Conservation (phyloP, 2,888 invertebrate species). For the Baronia brevicornis region DNA sequence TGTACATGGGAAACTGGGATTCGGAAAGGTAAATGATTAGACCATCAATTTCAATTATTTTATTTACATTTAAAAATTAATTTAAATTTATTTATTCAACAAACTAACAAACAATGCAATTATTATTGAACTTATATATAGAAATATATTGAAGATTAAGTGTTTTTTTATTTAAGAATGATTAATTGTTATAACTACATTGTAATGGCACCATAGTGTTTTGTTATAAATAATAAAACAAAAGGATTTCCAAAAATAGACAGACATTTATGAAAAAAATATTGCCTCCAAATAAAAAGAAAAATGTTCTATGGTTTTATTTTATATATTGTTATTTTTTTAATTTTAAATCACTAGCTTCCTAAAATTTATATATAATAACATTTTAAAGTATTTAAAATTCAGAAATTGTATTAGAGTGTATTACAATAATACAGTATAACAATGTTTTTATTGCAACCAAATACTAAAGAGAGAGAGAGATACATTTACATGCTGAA, state of each 20-base stretch:
- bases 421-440: slow-evolving; percentile 8
- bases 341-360: slow-evolving; percentile 2
- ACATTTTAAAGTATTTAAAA: slow-evolving; percentile 9
- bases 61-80: slow-evolving; percentile 25
- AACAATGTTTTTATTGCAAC: no score
- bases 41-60: slow-evolving; percentile 31
- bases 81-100: slow-evolving; percentile 15
- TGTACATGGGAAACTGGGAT: slow-evolving; percentile 21
- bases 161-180: slow-evolving; percentile 1
- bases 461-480: no score
- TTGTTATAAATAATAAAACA: slow-evolving; percentile 19
- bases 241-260: slow-evolving; percentile 38
- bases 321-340: not conserved
- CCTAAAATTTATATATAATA: not conserved
- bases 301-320: slow-evolving; percentile 8
- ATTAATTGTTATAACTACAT: slow-evolving; percentile 18
- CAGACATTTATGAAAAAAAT: no score
- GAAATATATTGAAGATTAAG: not conserved
- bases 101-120: slow-evolving; percentile 4
- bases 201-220: slow-evolving; percentile 64
- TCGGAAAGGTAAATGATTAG: slow-evolving; percentile 43
- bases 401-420: not conserved
- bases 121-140: not conserved
- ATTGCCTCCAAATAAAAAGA: slow-evolving; percentile 14
- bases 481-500: no score